phyloP scores from a whole-genome alignment of 1,140 invertebrate species.

The Leptinotarsa undecemlineata region DNA sequence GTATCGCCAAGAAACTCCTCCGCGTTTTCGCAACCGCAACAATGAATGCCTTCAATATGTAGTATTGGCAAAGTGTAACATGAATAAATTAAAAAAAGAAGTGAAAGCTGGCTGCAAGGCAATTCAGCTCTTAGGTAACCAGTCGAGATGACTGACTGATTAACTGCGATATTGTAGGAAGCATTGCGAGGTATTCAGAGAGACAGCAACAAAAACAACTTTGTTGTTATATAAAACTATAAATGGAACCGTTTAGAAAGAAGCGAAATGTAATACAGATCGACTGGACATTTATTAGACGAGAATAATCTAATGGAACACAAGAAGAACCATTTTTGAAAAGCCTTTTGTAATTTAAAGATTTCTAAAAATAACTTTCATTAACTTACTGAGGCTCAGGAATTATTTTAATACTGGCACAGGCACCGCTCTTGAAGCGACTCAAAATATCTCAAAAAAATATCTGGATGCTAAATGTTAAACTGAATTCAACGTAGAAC shows the following conservation, averaged over 20 bases:
- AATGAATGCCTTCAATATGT: slow-evolving; percentile 11
- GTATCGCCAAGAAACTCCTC: background rate
- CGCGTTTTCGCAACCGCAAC: slow-evolving; percentile 2
- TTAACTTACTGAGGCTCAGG: too few species aligned
- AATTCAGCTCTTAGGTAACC: slow-evolving; percentile 16
- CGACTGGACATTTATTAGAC: too few species aligned
- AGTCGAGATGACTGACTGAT: slow-evolving; percentile 10
- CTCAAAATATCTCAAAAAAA: too few species aligned
- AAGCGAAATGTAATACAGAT: too few species aligned
- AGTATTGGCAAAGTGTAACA: slow-evolving; percentile 20
- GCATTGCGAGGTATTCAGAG: background rate
- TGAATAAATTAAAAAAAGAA: slow-evolving; percentile 24
- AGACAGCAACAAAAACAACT: background rate
- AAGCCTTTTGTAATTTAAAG: too few species aligned
- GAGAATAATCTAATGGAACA: too few species aligned
- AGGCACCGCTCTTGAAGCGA: too few species aligned
- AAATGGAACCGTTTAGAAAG: background rate
- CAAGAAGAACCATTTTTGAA: too few species aligned
- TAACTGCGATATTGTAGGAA: slow-evolving; percentile 12
- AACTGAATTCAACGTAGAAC: too few species aligned
- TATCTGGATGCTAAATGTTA: too few species aligned
- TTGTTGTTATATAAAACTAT: background rate
- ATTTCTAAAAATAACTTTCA: too few species aligned
- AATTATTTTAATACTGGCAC: too few species aligned
- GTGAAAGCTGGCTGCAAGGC: slow-evolving; percentile 18